Evolutionary conservation across 2,888 invertebrate species (phyloP).

Genomic region (Diplazon laetatorius): DNA sequence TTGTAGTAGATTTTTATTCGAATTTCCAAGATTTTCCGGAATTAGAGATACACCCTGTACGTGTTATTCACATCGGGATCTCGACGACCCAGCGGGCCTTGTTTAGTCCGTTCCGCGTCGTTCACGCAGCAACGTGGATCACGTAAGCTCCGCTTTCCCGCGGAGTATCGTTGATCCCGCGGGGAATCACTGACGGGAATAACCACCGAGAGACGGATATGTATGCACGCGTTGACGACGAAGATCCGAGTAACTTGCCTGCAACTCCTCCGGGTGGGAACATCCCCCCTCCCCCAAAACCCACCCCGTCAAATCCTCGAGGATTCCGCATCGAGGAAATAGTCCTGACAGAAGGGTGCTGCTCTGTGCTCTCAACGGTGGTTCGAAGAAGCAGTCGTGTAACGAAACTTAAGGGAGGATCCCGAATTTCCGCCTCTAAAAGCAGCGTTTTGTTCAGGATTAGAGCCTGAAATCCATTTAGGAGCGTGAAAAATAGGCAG

Average conservation of each 20-base stretch:
- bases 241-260: slow-evolving; percentile 8
- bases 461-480: no score
- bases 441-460: no score
- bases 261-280: background rate
- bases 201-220: slow-evolving; percentile 36
- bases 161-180: slow-evolving; percentile 36
- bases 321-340: slow-evolving; percentile 42
- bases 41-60: no score
- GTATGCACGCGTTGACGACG: slow-evolving; percentile 43
- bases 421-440: no score
- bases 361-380: background rate
- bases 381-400: background rate
- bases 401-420: no score
- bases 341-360: background rate
- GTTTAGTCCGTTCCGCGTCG: slow-evolving; percentile 47
- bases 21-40: no score
- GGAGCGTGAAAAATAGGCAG: no score
- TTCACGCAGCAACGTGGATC: slow-evolving; percentile 25
- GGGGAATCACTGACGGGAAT: slow-evolving; percentile 47
- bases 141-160: slow-evolving; percentile 32
- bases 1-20: no score
- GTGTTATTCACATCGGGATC: slow-evolving; percentile 30
- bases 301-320: slow-evolving; percentile 31
- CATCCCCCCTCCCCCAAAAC: no score
- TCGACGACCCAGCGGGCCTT: slow-evolving; percentile 19